Conservation (phyloP, 2,888 invertebrate species). For the Synanthedon vespiformis region DNA sequence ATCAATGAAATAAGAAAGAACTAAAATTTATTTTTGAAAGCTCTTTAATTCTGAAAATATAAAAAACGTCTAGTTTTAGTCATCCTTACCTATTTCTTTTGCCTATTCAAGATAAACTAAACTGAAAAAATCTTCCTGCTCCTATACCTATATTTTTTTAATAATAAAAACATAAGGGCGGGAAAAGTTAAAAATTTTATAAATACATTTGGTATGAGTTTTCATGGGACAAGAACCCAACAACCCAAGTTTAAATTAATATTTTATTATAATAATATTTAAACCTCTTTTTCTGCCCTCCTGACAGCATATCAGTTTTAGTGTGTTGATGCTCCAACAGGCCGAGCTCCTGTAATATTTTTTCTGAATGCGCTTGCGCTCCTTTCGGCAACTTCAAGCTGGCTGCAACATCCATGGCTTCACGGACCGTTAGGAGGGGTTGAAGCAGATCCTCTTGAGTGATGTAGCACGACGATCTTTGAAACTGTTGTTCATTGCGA, state of each 20-base stretch:
- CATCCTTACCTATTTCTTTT: no score
- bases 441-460: slow-evolving; percentile 83
- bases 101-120: no score
- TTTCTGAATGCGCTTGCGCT: slow-evolving; percentile 50
- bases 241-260: not conserved
- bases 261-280: no score
- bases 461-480: slow-evolving; percentile 83
- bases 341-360: slow-evolving; percentile 74
- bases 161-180: no score
- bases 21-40: no score
- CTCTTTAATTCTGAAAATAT: no score
- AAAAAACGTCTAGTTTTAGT: no score
- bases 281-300: slow-evolving; percentile 81
- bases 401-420: slow-evolving; percentile 84
- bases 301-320: slow-evolving; percentile 74
- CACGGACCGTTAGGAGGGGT: slow-evolving; percentile 78
- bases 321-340: slow-evolving; percentile 74
- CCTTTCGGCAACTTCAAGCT: slow-evolving; percentile 76
- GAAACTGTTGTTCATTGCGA: slow-evolving; percentile 74
- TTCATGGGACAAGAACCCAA: no score
- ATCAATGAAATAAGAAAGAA: not conserved
- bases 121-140: no score
- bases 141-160: no score
- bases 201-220: no score
- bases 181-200: no score